Evolutionary conservation across 2,113 vertebrate species (phyloP).

Genomic region (Pangasianodon gigas): DNA sequence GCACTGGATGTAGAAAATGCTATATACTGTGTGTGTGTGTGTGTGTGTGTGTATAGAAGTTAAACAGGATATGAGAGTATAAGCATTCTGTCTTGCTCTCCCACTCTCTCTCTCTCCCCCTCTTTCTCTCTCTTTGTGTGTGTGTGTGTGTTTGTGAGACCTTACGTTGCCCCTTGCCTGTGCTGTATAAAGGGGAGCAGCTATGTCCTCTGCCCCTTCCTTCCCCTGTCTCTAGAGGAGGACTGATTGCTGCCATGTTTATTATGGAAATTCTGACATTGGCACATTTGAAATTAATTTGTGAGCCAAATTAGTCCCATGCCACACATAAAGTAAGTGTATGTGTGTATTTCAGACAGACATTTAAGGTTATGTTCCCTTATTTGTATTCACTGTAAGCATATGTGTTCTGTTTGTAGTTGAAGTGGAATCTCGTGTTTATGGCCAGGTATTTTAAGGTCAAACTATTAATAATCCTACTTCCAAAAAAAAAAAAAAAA

Average conservation of each 20-base stretch:
- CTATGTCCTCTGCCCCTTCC: slow-evolving; percentile 22
- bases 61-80: slow-evolving; percentile 26
- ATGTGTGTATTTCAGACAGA: not conserved
- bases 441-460: not conserved
- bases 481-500: too few relatives aligned
- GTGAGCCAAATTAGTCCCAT: not conserved
- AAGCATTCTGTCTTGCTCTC: not conserved
- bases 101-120: not conserved
- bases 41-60: not conserved
- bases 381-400: not conserved
- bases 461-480: not conserved
- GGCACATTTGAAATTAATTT: slow-evolving; percentile 29
- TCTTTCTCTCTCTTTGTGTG: not conserved
- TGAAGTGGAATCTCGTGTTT: not conserved
- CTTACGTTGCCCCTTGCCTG: slow-evolving; percentile 20
- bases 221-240: slow-evolving; percentile 40
- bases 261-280: slow-evolving; percentile 18
- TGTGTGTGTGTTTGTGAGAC: slow-evolving; percentile 26
- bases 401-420: not conserved
- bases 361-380: slow-evolving; percentile 7
- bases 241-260: slow-evolving; percentile 13
- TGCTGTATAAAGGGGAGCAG: slow-evolving; percentile 9
- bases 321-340: not conserved
- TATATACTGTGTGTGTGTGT: not conserved
- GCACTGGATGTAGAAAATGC: not conserved